A percentile compares a stretch with the other conserved stretches of the same genome.
Conservation (phyloP, 2,113 vertebrate genomes). For the Saccopteryx bilineata region DNA sequence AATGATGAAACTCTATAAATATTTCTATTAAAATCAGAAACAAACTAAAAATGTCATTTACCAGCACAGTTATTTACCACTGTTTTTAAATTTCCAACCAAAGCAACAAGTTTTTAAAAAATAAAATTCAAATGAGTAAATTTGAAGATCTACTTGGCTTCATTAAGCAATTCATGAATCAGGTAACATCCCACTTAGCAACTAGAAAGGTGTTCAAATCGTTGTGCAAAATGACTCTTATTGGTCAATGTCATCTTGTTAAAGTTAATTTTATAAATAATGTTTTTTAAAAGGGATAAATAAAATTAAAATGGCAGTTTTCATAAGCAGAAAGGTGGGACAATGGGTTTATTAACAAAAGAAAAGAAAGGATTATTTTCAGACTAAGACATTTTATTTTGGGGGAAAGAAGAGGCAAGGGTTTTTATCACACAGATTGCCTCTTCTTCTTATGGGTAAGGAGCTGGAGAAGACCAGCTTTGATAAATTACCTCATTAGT, state of each 20-base stretch:
- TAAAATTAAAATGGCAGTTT: neutral
- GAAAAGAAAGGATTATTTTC: neutral
- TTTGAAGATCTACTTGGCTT: neutral
- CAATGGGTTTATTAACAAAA: neutral
- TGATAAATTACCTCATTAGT: neutral
- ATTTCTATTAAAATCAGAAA: constrained; percentile 39
- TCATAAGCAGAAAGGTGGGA: neutral
- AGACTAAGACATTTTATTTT: neutral
- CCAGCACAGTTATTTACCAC: neutral
- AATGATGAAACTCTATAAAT: neutral
- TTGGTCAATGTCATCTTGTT: too few species aligned
- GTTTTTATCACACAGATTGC: neutral
- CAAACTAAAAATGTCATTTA: neutral
- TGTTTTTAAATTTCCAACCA: neutral
- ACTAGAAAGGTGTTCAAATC: neutral
- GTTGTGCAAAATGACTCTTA: neutral
- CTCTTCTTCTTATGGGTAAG: neutral
- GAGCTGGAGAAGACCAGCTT: neutral
- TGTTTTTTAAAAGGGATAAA: too few species aligned
- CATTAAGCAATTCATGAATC: neutral
- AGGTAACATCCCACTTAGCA: neutral
- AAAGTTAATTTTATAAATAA: too few species aligned
- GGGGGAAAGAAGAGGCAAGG: neutral
- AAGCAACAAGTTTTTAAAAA: neutral
- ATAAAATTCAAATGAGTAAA: neutral